phyloP scores from a whole-genome alignment of 2,888 invertebrate genomes.

The Nomada ferruginata region DNA sequence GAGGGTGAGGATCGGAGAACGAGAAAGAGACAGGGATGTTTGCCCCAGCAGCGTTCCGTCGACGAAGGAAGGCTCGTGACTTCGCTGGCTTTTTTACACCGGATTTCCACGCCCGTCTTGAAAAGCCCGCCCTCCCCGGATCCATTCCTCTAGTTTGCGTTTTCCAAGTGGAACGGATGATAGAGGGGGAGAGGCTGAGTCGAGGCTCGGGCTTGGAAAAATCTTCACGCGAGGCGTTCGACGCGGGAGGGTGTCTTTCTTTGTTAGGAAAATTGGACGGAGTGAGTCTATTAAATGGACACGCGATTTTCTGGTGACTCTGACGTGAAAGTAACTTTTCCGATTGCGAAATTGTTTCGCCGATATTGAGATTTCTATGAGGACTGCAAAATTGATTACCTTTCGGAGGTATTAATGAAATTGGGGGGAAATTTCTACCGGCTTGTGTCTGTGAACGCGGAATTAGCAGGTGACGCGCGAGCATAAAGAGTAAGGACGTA shows the following conservation, averaged over 20 bases:
- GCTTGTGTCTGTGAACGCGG: slow-evolving; percentile 1
- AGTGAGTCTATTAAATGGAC: slow-evolving; percentile 15
- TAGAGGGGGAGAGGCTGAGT: not conserved
- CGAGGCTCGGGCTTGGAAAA: not conserved
- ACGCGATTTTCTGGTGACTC: not conserved
- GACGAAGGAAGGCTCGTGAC: slow-evolving; percentile 63
- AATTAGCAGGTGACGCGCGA: slow-evolving; percentile 18
- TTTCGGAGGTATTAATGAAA: no score
- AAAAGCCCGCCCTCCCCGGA: slow-evolving; percentile 40
- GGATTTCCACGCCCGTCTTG: slow-evolving; percentile 51
- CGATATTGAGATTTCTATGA: no score
- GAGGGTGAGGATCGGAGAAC: slow-evolving; percentile 31
- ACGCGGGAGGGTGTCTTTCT: not conserved
- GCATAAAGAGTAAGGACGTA: slow-evolving; percentile 24
- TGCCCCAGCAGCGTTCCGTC: slow-evolving; percentile 45
- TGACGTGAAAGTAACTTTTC: not conserved
- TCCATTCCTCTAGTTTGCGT: not conserved
- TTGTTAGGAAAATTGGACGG: slow-evolving; percentile 3
- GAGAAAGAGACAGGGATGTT: slow-evolving; percentile 51
- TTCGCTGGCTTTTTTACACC: slow-evolving; percentile 60
- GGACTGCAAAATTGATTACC: no score
- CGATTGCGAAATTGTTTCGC: not conserved
- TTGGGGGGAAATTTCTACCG: not conserved
- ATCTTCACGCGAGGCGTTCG: slow-evolving; percentile 21
- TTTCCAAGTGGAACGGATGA: not conserved